phyloP scores from a whole-genome alignment of 2,888 invertebrate species.

The Caenorhabditis imperialis region DNA sequence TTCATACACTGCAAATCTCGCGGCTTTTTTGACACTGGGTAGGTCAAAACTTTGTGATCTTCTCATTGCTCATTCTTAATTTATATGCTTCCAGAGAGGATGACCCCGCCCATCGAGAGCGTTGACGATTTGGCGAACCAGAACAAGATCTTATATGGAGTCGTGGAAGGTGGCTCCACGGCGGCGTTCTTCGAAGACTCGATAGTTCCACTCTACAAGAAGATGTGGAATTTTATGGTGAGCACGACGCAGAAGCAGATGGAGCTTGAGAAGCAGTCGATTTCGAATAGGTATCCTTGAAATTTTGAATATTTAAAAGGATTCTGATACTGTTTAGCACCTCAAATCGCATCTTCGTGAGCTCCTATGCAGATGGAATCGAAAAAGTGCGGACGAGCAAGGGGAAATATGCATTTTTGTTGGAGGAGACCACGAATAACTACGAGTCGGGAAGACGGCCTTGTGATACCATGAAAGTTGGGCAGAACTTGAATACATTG shows the following conservation, averaged over 20 bases:
- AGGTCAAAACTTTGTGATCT: neutral
- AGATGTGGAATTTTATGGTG: conserved; percentile 95
- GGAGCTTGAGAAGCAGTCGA: conserved; percentile 72
- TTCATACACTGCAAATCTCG: conserved; percentile 92
- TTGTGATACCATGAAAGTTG: conserved; percentile 90
- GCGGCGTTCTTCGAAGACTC: conserved; percentile 89
- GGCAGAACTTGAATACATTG: conserved; percentile 81
- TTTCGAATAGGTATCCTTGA: conserved; percentile 27
- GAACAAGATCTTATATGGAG: conserved; percentile 93
- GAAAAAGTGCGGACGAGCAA: conserved; percentile 77
- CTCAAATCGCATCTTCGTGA: conserved; percentile 60
- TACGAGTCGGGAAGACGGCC: conserved; percentile 91
- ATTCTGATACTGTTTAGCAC: conserved; percentile 26
- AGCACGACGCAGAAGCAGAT: conserved; percentile 82
- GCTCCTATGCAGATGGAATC: conserved; percentile 81
- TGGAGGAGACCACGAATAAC: conserved; percentile 83
- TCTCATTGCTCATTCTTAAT: neutral
- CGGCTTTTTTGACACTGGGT: conserved; percentile 96
- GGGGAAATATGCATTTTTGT: conserved; percentile 84
- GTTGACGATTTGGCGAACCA: conserved; percentile 91
- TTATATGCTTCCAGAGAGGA: conserved; percentile 81
- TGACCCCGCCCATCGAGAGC: conserved; percentile 90
- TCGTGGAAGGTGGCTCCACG: conserved; percentile 85
- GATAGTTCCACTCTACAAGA: conserved; percentile 88
- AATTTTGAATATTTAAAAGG: conserved; percentile 82